Evolutionary conservation across 1,140 invertebrate genomes (phyloP).

Genomic region (Drosophila rufa): DNA sequence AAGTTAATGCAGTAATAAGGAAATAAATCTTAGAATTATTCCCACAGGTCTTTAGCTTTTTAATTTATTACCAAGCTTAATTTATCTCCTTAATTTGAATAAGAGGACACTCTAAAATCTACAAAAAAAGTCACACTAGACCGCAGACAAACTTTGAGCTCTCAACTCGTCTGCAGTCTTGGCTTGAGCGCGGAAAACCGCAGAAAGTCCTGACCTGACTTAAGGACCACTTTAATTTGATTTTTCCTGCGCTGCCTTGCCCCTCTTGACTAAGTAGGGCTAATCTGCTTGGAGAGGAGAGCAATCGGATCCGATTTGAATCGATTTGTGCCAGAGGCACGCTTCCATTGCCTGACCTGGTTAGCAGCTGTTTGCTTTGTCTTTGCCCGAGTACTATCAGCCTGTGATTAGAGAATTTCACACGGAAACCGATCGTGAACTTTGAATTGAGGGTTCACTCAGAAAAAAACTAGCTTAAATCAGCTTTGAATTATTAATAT

Average conservation of each 20-base stretch:
- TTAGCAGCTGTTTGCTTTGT: slow-evolving; percentile 45
- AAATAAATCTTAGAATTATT: neutral
- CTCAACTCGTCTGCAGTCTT: neutral
- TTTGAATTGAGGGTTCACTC: slow-evolving; percentile 40
- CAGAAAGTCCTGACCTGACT: slow-evolving; percentile 22
- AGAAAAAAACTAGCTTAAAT: neutral
- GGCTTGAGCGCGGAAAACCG: neutral
- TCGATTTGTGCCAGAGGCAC: slow-evolving; percentile 61
- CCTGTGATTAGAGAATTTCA: slow-evolving; percentile 72
- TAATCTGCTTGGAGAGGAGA: slow-evolving; percentile 13
- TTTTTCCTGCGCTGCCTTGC: neutral
- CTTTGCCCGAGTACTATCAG: slow-evolving; percentile 51
- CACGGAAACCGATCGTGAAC: slow-evolving; percentile 72
- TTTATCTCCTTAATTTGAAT: neutral
- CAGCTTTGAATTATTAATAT: too few species aligned
- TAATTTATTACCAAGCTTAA: neutral
- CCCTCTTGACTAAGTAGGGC: neutral
- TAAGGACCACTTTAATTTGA: slow-evolving; percentile 15
- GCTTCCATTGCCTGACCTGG: slow-evolving; percentile 57
- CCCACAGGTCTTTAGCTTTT: neutral
- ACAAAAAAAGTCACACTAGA: neutral
- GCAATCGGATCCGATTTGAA: slow-evolving; percentile 20
- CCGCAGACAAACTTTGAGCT: neutral
- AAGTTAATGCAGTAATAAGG: neutral
- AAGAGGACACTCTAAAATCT: neutral